Evolutionary conservation across 2,888 invertebrate species (phyloP).

Genomic region (Pachycephus smyrnensis): DNA sequence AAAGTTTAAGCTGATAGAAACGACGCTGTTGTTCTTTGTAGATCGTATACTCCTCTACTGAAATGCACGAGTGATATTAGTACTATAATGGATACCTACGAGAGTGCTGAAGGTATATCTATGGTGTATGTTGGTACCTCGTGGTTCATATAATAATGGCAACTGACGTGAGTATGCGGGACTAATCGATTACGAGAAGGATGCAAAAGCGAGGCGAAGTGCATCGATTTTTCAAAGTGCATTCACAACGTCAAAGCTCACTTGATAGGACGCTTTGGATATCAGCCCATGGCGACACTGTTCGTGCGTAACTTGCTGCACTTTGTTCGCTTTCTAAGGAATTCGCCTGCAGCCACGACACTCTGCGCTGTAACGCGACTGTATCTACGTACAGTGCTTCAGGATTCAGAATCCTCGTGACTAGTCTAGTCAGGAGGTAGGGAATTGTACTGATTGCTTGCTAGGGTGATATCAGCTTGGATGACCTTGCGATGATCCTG

Average conservation of each 20-base stretch:
- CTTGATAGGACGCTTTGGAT: background rate
- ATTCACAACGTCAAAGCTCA: background rate
- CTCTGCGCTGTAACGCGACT: background rate
- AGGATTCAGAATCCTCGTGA: background rate
- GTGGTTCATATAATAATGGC: background rate
- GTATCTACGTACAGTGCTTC: background rate
- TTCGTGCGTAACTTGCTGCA: constrained; percentile 45
- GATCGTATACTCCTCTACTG: background rate
- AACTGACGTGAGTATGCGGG: background rate
- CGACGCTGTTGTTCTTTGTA: background rate
- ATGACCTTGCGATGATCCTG: background rate
- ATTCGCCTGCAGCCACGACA: constrained; percentile 27
- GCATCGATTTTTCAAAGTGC: background rate
- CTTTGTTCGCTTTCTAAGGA: constrained; percentile 52
- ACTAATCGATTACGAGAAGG: background rate
- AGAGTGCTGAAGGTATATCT: background rate
- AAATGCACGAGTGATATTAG: background rate
- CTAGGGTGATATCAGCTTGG: background rate
- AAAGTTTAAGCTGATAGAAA: background rate
- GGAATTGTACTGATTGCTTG: background rate
- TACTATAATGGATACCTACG: background rate
- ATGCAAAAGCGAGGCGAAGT: background rate
- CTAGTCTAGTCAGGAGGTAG: background rate
- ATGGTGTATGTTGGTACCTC: background rate
- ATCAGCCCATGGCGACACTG: constrained; percentile 30